Conservation (phyloP, 2,797 vertebrate species). For the Mustela erminea region DNA sequence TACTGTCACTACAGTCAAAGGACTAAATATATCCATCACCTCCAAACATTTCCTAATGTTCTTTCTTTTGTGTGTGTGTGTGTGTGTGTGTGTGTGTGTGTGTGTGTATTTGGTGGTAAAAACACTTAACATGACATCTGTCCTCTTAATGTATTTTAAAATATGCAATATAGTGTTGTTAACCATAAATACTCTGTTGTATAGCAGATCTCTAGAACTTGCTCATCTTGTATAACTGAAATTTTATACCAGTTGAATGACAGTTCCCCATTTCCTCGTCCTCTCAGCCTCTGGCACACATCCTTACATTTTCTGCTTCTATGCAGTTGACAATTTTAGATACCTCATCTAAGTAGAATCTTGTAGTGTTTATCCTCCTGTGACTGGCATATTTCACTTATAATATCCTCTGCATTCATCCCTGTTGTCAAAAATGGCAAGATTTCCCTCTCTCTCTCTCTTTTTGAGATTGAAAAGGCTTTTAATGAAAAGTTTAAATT, state of each 20-base stretch:
- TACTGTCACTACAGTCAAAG: neutral
- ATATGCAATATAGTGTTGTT: neutral
- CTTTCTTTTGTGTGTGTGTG: neutral
- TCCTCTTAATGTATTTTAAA: neutral
- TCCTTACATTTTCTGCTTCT: neutral
- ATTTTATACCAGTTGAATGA: neutral
- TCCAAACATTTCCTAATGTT: neutral
- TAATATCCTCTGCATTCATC: neutral
- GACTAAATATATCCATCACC: neutral
- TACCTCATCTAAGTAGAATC: neutral
- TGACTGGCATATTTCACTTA: neutral
- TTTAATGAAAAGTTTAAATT: conserved; percentile 86
- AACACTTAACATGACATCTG: neutral
- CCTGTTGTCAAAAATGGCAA: neutral
- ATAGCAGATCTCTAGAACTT: neutral
- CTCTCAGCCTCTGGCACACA: neutral
- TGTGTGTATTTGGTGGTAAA: neutral
- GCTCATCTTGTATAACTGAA: neutral
- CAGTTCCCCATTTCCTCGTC: neutral
- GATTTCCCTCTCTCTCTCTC: too few species aligned
- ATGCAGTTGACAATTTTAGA: neutral
- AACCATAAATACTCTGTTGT: neutral
- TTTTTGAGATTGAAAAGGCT: conserved; percentile 80
- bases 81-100: neutral
- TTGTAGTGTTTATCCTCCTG: neutral